Evolutionary conservation across 2,888 invertebrate genomes (phyloP).

Genomic region (Drosophila leonis): DNA sequence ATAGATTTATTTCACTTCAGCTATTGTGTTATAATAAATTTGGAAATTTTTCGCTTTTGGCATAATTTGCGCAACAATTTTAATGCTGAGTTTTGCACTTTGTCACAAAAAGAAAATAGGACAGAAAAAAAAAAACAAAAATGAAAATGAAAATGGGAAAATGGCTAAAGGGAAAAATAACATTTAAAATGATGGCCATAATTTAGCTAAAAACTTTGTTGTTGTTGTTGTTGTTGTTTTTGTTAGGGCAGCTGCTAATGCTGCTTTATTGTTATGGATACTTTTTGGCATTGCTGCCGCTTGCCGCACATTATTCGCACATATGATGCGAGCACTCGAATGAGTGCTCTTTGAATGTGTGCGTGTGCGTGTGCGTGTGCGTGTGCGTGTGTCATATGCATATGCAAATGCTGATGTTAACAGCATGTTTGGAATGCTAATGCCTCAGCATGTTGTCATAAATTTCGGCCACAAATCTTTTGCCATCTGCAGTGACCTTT

Average conservation of each 20-base stretch:
- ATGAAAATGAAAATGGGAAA: conserved; percentile 10
- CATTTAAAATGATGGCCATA: conserved; percentile 74
- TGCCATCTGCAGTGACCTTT: conserved; percentile 76
- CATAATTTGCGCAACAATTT: conserved; percentile 67
- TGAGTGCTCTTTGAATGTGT: conserved; percentile 15
- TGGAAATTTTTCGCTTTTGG: conserved; percentile 46
- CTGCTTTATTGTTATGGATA: conserved; percentile 74
- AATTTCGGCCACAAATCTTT: conserved; percentile 64
- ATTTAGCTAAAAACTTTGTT: conserved; percentile 68
- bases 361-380: conserved; percentile 10
- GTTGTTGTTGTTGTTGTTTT: conserved; percentile 32
- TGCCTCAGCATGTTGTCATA: conserved; percentile 62
- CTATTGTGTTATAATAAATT: conserved; percentile 49
- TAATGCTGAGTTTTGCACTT: conserved; percentile 73
- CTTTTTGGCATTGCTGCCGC: conserved; percentile 32
- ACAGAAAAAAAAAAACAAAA: conserved; percentile 10
- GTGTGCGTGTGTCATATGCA: conserved; percentile 51
- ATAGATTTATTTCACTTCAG: background rate
- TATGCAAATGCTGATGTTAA: conserved; percentile 77
- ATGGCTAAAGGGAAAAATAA: conserved; percentile 34
- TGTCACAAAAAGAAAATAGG: conserved; percentile 28
- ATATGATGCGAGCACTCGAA: conserved; percentile 52
- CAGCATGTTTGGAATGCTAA: conserved; percentile 72
- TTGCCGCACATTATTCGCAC: conserved; percentile 54
- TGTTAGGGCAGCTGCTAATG: conserved; percentile 68